These are phyloP conservation scores for Pterocles orientalis DNA, from an alignment of 2,113 vertebrate species.

Conservation along the genomic window DNA sequence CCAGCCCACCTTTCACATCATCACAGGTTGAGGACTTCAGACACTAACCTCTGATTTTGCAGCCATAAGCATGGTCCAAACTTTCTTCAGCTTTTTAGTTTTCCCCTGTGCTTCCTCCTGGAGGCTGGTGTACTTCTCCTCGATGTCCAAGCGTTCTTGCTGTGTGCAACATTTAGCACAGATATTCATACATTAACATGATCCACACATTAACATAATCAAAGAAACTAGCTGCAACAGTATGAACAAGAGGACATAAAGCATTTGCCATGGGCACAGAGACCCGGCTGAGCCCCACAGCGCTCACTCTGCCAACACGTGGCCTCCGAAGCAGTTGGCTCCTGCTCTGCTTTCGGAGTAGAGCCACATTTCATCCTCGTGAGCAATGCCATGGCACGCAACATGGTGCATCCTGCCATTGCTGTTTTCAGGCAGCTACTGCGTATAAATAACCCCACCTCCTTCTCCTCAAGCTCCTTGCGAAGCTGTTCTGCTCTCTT, in stretches of 20 bases:
- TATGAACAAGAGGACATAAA: not conserved
- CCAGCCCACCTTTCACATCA: not conserved
- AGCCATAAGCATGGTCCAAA: slow-evolving; percentile 99
- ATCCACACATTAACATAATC: not conserved
- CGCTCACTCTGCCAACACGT: accelerated
- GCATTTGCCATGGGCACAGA: not conserved
- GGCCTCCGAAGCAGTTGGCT: not conserved
- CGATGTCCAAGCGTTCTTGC: slow-evolving; percentile 98
- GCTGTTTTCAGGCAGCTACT: not conserved
- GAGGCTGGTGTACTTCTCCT: slow-evolving; percentile 97
- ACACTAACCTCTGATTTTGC: slow-evolving; percentile 93
- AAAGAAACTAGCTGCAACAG: not conserved
- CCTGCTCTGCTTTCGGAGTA: not conserved
- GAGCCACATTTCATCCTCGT: accelerated
- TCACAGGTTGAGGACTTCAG: not conserved
- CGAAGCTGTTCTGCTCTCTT: slow-evolving; percentile 92
- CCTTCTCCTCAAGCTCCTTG: slow-evolving; percentile 96
- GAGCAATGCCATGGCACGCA: not conserved
- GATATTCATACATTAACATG: not conserved
- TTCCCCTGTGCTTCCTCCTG: slow-evolving; percentile 98
- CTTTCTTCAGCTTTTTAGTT: slow-evolving; percentile 99
- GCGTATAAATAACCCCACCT: slow-evolving; percentile 67
- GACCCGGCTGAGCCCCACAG: not conserved
- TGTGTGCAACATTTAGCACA: slow-evolving; percentile 60
- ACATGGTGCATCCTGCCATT: accelerated